Conservation (phyloP, 2,888 invertebrate genomes). For the Coenonympha glycerion region DNA sequence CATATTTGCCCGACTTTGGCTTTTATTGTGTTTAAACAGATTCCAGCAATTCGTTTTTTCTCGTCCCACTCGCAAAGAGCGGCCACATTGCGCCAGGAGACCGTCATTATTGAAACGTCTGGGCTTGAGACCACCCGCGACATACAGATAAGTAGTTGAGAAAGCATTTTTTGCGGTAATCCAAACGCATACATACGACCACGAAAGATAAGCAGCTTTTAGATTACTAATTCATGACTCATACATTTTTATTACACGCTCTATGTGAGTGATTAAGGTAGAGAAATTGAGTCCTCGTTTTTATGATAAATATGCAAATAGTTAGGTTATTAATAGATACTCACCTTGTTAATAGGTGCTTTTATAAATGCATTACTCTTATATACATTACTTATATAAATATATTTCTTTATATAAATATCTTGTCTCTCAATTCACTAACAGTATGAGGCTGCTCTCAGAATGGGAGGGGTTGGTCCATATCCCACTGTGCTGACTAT, state of each 20-base stretch:
- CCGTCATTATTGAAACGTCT: conserved; percentile 64
- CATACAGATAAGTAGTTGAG: conserved; percentile 47
- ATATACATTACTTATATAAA: too few relatives aligned
- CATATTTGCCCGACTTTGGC: conserved; percentile 36
- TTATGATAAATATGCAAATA: too few relatives aligned
- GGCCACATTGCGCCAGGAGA: conserved; percentile 53
- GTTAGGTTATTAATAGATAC: too few relatives aligned
- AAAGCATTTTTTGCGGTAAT: conserved; percentile 37
- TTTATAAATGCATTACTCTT: too few relatives aligned
- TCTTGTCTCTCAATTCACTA: too few relatives aligned
- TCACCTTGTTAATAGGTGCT: not conserved
- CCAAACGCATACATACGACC: conserved; percentile 28
- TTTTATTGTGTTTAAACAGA: conserved; percentile 53
- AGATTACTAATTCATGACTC: conserved; percentile 5
- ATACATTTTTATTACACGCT: too few relatives aligned
- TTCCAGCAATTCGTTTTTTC: conserved; percentile 58
- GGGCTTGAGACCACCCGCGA: conserved; percentile 61
- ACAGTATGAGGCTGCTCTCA: too few relatives aligned
- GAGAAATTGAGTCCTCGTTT: too few relatives aligned
- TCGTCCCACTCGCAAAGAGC: conserved; percentile 45
- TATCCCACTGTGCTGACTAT: too few relatives aligned
- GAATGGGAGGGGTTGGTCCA: too few relatives aligned
- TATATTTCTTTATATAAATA: too few relatives aligned
- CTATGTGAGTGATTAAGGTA: too few relatives aligned
- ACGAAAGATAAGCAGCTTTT: conserved; percentile 15